Evolutionary conservation across 2,888 invertebrate species (phyloP), one percentile per base, ranked within the genome.

Genomic region (Hydrotaea cyrtoneurina): DNA sequence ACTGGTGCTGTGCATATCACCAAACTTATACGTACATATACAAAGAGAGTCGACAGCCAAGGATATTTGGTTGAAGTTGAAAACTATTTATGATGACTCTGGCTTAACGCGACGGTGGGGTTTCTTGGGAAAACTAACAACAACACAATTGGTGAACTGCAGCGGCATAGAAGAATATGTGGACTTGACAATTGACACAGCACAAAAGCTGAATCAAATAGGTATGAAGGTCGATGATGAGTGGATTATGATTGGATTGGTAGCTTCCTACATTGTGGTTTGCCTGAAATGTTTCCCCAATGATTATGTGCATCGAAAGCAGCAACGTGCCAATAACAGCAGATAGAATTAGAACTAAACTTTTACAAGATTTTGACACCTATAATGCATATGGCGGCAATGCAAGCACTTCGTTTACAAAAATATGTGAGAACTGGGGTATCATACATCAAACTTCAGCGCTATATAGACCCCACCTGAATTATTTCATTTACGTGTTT

Each of bases 281-380:
- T 79, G 21, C 77, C 69, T 11, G 77, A 82, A 11, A 77, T 73
- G 78, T 85, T 85, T 53, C 46, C 5, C 53, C 74, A 0, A 82
- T 82, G 79, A 85, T 85, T 15, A 85, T 79, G 79, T 76, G 76
- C 3, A 72, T 81, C 11, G 57, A 81, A 21, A 81, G 81, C 19
- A 76, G 78, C 21, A 55, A 73, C 11, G 43, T 72, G 11, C 69
- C 69, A 39, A 39, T 81, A 17, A 71, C 78, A 3, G 69, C 71
- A 13, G 75, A 78, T 53, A 64, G 69, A 5, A 76, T 84, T 1
- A 84, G 78, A 23, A 81, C 75, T 19, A 78, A 81, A 46, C 62
- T 81, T 15, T 8, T 80, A 15, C 77, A 74, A 36, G 73, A 78
- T 69, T 80, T 77, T 69, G 74, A 80, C 23, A 66, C 46, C 2